Evolutionary conservation across 1,140 invertebrate species (phyloP).

Genomic region (Monochamus saltuarius): DNA sequence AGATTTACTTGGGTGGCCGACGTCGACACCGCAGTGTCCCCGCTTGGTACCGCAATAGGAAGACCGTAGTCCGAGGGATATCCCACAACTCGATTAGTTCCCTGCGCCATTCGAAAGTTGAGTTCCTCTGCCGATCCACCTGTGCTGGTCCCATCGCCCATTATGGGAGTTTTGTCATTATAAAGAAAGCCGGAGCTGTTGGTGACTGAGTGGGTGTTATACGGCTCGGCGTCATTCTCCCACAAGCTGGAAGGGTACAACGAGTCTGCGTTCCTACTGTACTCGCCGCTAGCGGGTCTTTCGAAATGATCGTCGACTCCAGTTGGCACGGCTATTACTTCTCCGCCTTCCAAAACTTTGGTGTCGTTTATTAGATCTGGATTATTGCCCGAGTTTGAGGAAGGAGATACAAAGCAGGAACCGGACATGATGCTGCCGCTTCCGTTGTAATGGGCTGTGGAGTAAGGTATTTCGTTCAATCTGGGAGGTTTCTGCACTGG

Average conservation of each 20-base stretch:
- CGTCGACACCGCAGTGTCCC: slow-evolving; percentile 35
- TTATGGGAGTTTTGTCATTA: slow-evolving; percentile 75
- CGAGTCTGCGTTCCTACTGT: slow-evolving; percentile 68
- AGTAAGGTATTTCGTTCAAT: slow-evolving; percentile 63
- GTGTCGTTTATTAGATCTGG: slow-evolving; percentile 83
- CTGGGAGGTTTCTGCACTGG: slow-evolving; percentile 69
- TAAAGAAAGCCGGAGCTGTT: slow-evolving; percentile 57
- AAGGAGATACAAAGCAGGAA: slow-evolving; percentile 65
- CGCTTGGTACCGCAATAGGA: slow-evolving; percentile 61
- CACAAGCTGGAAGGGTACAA: slow-evolving; percentile 71
- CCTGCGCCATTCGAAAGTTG: slow-evolving; percentile 54
- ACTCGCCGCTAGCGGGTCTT: slow-evolving; percentile 66
- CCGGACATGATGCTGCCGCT: slow-evolving; percentile 62
- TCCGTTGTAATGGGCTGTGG: slow-evolving; percentile 63
- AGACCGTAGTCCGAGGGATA: slow-evolving; percentile 80
- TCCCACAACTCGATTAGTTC: slow-evolving; percentile 49
- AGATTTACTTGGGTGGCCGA: slow-evolving; percentile 44
- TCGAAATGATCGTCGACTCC: slow-evolving; percentile 35
- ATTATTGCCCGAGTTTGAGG: slow-evolving; percentile 71
- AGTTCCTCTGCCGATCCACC: slow-evolving; percentile 57
- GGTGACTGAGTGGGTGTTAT: slow-evolving; percentile 47
- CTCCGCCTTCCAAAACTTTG: slow-evolving; percentile 58
- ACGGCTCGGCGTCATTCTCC: slow-evolving; percentile 53
- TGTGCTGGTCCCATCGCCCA: slow-evolving; percentile 62
- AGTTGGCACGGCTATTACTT: slow-evolving; percentile 43